Percentiles rank a stretch among this genome's conserved stretches.
These are phyloP conservation scores for Bombus superbus DNA, from an alignment of 1,140 invertebrate genomes.

Conservation along the genomic window DNA sequence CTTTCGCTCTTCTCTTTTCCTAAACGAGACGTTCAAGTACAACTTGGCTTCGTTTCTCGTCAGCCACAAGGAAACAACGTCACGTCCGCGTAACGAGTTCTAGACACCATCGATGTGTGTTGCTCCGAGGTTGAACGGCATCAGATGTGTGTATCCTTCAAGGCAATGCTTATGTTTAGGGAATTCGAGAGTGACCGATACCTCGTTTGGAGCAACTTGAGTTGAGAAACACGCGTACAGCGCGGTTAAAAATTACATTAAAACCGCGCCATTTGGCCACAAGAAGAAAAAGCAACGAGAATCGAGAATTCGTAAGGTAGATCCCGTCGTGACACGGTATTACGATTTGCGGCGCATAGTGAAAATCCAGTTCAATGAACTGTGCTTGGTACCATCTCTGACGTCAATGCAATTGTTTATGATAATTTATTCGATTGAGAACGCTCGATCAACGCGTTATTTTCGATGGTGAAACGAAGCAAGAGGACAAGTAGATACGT, in stretches of 20 bases:
- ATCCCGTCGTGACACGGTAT: not conserved
- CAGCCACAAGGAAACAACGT: not conserved
- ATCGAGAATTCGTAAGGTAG: not conserved
- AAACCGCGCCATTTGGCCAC: not conserved
- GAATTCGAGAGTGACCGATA: not conserved
- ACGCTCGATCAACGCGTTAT: not conserved
- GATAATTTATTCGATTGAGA: conserved; percentile 24
- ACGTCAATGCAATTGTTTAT: conserved; percentile 25
- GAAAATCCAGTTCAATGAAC: conserved; percentile 39
- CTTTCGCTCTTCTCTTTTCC: too few relatives aligned
- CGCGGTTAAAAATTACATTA: not conserved
- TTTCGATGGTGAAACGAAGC: not conserved
- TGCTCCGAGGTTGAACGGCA: conserved; percentile 1
- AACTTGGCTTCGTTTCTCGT: not conserved
- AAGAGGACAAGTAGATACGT: not conserved
- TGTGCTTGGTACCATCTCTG: not conserved
- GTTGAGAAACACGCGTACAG: not conserved
- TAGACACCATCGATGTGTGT: not conserved
- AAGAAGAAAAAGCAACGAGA: not conserved
- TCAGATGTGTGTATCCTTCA: not conserved
- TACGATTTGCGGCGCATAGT: not conserved
- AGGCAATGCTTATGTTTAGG: not conserved
- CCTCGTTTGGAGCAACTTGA: not conserved
- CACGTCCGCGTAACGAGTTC: conserved; percentile 7
- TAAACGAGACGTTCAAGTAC: not conserved